Percentiles rank a stretch among this genome's conserved stretches.
Evolutionary conservation across 2,888 invertebrate species (phyloP).

Genomic region (Branchipolynoe longqiensis): DNA sequence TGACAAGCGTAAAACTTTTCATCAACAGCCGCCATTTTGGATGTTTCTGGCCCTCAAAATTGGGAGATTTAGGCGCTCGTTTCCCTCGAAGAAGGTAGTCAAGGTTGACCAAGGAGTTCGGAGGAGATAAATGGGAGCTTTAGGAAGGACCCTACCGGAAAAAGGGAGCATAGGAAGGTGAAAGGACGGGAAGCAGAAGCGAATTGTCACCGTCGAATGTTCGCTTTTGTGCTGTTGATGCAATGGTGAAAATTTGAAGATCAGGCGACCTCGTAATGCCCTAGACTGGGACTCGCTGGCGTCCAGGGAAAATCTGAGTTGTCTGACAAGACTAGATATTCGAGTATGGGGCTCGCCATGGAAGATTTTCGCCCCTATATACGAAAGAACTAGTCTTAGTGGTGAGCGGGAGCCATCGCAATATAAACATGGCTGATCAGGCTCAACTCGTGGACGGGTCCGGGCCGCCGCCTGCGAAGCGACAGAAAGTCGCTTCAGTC

Average conservation of each 20-base stretch:
- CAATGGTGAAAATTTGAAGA: constrained; percentile 63
- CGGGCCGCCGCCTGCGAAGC: constrained; percentile 98
- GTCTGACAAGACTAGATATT: constrained; percentile 33
- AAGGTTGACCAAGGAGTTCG: constrained; percentile 42
- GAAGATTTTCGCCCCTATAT: constrained; percentile 11
- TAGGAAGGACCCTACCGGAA: constrained; percentile 65
- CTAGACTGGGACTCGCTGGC: constrained; percentile 59
- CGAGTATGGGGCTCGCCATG: constrained; percentile 37
- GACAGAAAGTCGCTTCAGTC: constrained; percentile 88
- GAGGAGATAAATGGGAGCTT: constrained; percentile 64
- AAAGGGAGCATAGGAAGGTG: constrained; percentile 52
- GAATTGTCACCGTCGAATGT: constrained; percentile 66
- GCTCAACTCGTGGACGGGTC: constrained; percentile 90
- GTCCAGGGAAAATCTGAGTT: constrained; percentile 37
- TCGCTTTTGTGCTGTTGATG: constrained; percentile 64
- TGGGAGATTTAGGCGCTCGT: constrained; percentile 84
- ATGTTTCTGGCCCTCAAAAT: constrained; percentile 90
- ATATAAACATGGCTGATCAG: constrained; percentile 89
- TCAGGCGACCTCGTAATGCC: constrained; percentile 59
- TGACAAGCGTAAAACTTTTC: constrained; percentile 97
- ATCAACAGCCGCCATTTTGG: constrained; percentile 98
- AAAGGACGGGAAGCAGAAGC: constrained; percentile 70
- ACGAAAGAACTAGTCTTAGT: constrained; percentile 53
- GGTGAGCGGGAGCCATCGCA: constrained; percentile 57
- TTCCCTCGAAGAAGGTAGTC: constrained; percentile 46